A percentile compares a stretch with the other conserved stretches of the same genome.
Conservation (phyloP, 2,113 vertebrate species). For the Bubalus kerabau region DNA sequence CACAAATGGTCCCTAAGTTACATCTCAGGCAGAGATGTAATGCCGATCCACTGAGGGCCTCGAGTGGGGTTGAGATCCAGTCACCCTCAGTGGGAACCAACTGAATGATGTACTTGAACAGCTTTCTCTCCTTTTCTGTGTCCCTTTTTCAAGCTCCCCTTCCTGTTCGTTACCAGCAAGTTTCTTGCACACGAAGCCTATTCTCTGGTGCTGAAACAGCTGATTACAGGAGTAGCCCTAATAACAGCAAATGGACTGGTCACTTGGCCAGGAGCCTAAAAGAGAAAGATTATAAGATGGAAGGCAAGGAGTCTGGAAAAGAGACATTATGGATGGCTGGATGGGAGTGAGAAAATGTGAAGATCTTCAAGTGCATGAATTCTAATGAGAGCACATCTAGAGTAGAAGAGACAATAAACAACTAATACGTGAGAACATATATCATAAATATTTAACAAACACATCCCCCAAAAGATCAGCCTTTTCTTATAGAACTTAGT, state of each 20-base stretch:
- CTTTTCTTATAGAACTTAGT: neutral
- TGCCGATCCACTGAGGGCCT: neutral
- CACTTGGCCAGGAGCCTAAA: neutral
- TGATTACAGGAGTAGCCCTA: neutral
- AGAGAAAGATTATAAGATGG: neutral
- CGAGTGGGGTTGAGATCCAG: fast-evolving
- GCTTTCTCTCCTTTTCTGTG: neutral
- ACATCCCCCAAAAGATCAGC: neutral
- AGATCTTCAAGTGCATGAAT: neutral
- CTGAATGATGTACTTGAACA: neutral
- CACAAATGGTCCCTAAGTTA: neutral
- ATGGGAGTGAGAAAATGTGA: neutral
- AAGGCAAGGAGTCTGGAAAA: neutral
- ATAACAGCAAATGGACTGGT: neutral
- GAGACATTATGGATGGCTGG: neutral
- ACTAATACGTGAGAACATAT: neutral
- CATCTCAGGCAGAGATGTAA: neutral
- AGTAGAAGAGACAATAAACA: neutral
- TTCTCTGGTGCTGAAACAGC: neutral
- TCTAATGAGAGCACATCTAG: neutral
- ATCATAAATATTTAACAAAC: neutral
- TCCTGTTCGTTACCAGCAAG: neutral
- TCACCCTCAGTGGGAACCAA: neutral
- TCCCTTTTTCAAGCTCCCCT: neutral
- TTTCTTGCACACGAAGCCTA: fast-evolving